Evolutionary conservation across 2,797 vertebrate species (phyloP), one percentile per base, ranked within the genome.

Genomic region (Rhinophrynus dorsalis): DNA sequence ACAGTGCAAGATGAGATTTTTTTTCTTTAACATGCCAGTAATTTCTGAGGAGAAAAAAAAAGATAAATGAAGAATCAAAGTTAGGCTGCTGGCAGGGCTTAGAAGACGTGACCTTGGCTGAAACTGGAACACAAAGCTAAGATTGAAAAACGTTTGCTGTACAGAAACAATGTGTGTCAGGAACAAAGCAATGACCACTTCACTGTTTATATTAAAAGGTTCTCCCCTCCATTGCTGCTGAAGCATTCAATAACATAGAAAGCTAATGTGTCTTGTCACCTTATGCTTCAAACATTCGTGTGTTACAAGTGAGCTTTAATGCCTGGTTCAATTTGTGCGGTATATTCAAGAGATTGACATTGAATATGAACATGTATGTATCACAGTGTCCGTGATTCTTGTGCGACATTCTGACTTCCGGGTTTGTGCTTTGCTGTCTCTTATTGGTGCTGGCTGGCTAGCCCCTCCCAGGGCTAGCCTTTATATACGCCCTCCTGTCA

Each of bases 31-130:
- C 27, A 27, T 58, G 35, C 21, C 29, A 27, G 26, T 6, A 52
- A 73, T 59, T 29, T 23, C 44, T 30, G 24, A 18, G 13, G 26
- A 67, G 17, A 37, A 32, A 35, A 32, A 67, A 23, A 37, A 32
- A 35, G 59, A 75, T 75, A 64, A 69, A 52, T 75, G 52, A 48
- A 63, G 33, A 33, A 57, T 64, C 65, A 51, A 61, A 42, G 45
- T 30, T 11, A 35, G 66, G 27, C 59, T 33, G 51, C 62, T 52
- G 52, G 42, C 52, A 64, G 11, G 23, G 62, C 35, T 74, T 38
- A 62, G 26, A 68, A 63, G 58, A 47, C 48, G 61, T 57, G 42
- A 60, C 48, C 30, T 61, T 57, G 33, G 27, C 35, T 42, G 15
- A 44, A 40, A 47, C 62, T 29, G 59, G 26, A 11, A 6, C 12